Percentiles rank a stretch among this genome's conserved stretches.
Evolutionary conservation across 2,113 vertebrate genomes (phyloP).

Genomic region (Nesoenas mayeri): DNA sequence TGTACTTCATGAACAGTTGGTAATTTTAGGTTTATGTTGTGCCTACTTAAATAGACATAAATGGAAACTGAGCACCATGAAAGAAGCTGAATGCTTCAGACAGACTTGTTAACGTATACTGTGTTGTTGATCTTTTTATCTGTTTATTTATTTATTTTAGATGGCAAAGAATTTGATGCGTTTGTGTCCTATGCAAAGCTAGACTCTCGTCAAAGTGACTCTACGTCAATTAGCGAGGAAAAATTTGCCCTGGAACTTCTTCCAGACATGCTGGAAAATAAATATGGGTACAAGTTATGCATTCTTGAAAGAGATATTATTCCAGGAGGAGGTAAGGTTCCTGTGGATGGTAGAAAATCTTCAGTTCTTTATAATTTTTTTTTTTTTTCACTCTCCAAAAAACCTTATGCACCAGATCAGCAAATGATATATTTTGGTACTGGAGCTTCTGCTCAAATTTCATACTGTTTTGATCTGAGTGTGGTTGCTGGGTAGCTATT

Average conservation of each 20-base stretch:
- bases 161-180: constrained; percentile 85
- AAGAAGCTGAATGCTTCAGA: not conserved
- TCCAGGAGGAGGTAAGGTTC: constrained; percentile 86
- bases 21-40: not conserved
- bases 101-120: not conserved
- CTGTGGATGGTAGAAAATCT: not conserved
- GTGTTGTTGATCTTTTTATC: not conserved
- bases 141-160: constrained; percentile 60
- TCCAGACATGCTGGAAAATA: constrained; percentile 81
- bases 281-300: constrained; percentile 85
- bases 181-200: constrained; percentile 84
- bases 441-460: not conserved
- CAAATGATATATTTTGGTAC: not conserved
- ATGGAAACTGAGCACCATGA: not conserved
- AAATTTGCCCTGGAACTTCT: constrained; percentile 77
- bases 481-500: not conserved
- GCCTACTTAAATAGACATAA: not conserved
- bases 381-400: not conserved
- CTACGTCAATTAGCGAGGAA: constrained; percentile 59
- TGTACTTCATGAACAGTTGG: not conserved
- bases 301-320: constrained; percentile 87
- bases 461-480: not conserved
- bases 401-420: not conserved
- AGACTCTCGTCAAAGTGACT: not conserved
- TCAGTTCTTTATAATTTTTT: not conserved